Conservation (phyloP, 2,113 vertebrate genomes). For the Strix aluco region DNA sequence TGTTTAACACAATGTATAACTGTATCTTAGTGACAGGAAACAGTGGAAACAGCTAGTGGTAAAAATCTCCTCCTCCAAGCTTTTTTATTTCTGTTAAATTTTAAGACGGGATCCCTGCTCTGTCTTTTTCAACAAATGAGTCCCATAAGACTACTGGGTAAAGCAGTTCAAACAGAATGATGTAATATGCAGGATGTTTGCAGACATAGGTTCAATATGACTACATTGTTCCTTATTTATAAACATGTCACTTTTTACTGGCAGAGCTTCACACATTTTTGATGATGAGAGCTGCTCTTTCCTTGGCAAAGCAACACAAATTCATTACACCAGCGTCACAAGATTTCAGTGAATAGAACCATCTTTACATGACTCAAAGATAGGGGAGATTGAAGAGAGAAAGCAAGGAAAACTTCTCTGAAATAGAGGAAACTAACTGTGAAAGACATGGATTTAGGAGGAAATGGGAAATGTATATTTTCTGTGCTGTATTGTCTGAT, state of each 20-base stretch:
- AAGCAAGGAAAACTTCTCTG: background rate
- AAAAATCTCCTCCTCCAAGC: background rate
- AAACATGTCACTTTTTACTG: conserved; percentile 50
- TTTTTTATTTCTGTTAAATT: background rate
- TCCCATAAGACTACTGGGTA: background rate
- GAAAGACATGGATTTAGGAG: background rate
- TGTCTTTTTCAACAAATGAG: conserved; percentile 3
- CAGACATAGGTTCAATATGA: background rate
- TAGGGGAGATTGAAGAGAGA: background rate
- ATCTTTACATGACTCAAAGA: conserved; percentile 12
- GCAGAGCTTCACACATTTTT: conserved; percentile 51
- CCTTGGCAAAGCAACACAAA: conserved; percentile 16
- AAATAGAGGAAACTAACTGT: conserved; percentile 4
- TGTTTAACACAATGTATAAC: background rate
- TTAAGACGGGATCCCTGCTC: background rate
- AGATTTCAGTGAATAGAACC: conserved; percentile 4
- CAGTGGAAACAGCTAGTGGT: background rate
- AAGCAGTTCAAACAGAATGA: background rate
- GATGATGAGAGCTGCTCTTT: conserved; percentile 27
- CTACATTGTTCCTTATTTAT: conserved; percentile 59
- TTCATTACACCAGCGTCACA: conserved; percentile 5
- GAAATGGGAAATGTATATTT: background rate
- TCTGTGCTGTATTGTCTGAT: background rate
- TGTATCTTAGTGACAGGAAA: background rate
- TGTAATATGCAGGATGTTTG: conserved; percentile 36